Evolutionary conservation across 2,797 vertebrate genomes (phyloP).

Genomic region (Manis javanica): DNA sequence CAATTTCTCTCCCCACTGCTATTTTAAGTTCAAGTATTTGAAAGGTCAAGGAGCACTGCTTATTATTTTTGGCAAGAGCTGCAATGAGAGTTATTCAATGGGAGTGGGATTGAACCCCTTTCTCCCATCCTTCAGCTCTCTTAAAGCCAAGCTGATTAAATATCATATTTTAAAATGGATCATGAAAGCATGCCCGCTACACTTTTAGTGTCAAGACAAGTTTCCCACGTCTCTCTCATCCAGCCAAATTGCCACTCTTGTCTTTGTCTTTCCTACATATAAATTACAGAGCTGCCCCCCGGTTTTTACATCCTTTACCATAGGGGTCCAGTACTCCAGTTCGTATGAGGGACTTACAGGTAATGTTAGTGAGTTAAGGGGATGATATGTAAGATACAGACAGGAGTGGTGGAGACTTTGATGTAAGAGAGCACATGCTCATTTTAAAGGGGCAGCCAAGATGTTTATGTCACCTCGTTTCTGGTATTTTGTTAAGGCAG

Average conservation of each 20-base stretch:
- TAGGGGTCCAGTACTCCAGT: not conserved
- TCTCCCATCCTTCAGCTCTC: not conserved
- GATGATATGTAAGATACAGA: not conserved
- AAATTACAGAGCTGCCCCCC: not conserved
- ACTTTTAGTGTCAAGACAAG: not conserved
- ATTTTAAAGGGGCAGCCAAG: not conserved
- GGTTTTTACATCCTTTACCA: not conserved
- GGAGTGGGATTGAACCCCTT: not conserved
- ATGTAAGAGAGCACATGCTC: not conserved
- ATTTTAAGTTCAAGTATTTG: slow-evolving; percentile 24
- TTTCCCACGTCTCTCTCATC: not conserved
- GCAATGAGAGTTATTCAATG: not conserved
- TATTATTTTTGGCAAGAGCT: not conserved
- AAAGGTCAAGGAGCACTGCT: not conserved
- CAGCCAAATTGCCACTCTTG: not conserved
- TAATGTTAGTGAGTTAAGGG: not conserved
- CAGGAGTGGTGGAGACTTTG: not conserved
- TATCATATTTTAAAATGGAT: not conserved
- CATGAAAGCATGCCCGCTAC: not conserved
- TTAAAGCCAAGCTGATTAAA: not conserved
- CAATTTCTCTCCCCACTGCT: not conserved
- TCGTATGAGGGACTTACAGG: not conserved
- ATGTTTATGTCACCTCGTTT: too few relatives aligned
- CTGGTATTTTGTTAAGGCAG: too few relatives aligned
- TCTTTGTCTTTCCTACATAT: not conserved